Conservation (phyloP, 2,888 invertebrate genomes). For the Melitaea athalia region DNA sequence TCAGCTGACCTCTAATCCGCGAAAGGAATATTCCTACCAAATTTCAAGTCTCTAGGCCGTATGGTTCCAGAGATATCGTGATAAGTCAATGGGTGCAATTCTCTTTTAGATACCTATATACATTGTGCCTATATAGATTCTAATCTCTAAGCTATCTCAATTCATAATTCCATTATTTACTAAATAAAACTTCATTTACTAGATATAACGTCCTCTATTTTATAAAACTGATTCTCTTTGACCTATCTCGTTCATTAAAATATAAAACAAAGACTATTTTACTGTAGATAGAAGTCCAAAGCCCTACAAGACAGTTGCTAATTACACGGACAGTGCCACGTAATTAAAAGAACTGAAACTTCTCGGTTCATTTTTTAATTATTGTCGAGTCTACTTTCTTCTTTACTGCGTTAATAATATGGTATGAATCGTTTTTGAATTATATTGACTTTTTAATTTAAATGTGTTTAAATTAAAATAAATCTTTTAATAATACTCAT, state of each 20-base stretch:
- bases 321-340: conserved; percentile 23
- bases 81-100: too few relatives aligned
- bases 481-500: too few relatives aligned
- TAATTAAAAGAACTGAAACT: conserved; percentile 31
- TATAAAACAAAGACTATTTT: conserved; percentile 10
- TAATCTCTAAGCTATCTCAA: too few relatives aligned
- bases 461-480: neutral
- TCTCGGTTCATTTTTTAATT: conserved; percentile 32
- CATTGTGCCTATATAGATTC: too few relatives aligned
- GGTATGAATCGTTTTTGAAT: neutral
- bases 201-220: neutral
- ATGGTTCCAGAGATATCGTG: too few relatives aligned
- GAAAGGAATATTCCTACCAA: too few relatives aligned
- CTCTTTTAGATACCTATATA: too few relatives aligned
- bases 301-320: conserved; percentile 17
- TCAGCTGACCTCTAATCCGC: too few relatives aligned
- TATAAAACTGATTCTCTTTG: conserved; percentile 3
- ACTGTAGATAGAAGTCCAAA: conserved; percentile 11
- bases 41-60: too few relatives aligned
- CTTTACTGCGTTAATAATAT: conserved; percentile 14
- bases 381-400: conserved; percentile 16
- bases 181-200: neutral
- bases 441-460: neutral
- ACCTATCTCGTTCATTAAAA: conserved; percentile 10
- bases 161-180: neutral